Evolutionary conservation across 2,888 invertebrate genomes (phyloP).

Genomic region (Pardosa pseudoannulata): DNA sequence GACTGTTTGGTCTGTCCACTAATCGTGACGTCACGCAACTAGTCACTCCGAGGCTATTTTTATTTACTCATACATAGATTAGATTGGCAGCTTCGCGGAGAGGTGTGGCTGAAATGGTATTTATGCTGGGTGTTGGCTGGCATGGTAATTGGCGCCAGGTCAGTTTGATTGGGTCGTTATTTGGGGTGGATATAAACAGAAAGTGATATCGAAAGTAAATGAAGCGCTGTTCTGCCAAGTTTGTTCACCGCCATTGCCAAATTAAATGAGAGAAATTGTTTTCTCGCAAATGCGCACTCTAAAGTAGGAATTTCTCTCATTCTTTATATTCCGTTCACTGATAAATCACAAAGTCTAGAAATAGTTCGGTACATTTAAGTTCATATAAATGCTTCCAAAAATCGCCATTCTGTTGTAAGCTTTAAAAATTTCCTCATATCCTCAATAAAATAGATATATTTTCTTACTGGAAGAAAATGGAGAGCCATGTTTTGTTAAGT

Average conservation of each 20-base stretch:
- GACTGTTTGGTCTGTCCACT: neutral
- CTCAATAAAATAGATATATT: no score
- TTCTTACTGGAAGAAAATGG: no score
- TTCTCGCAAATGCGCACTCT: no score
- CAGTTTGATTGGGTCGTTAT: neutral
- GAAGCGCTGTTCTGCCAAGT: neutral
- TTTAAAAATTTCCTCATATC: no score
- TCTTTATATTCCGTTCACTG: no score
- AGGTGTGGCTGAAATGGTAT: constrained; percentile 7
- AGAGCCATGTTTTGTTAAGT: no score
- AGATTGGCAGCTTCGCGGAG: neutral
- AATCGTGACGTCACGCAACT: constrained; percentile 1
- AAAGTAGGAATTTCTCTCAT: no score
- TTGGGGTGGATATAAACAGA: neutral
- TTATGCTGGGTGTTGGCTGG: constrained; percentile 8
- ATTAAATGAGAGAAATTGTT: neutral
- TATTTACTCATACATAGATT: neutral
- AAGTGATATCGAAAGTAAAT: neutral
- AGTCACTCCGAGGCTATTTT: neutral
- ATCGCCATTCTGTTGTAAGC: no score
- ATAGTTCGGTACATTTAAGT: no score
- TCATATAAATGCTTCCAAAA: no score
- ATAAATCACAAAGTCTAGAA: no score
- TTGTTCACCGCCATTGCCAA: neutral
- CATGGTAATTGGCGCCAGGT: neutral